Evolutionary conservation across 2,888 invertebrate genomes (phyloP), one percentile per base, ranked within the genome.

Genomic region (Dendrolimus pini): DNA sequence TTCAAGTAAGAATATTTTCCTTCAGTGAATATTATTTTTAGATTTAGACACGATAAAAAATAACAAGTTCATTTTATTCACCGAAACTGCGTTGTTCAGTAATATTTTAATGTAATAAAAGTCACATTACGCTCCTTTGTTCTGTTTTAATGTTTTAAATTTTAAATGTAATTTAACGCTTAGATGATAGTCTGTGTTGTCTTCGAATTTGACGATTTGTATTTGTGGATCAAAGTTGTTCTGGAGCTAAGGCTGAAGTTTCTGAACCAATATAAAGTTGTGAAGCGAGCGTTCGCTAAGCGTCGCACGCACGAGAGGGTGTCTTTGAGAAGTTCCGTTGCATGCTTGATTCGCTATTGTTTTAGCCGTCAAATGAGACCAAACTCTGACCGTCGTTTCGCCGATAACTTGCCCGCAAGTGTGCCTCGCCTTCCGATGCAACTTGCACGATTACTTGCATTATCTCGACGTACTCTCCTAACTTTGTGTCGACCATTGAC

Each of bases 311-410:
- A 87, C 84, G 77, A 80, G 83, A 82, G 82, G 82, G 81, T 85
- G 83, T 88, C 84, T 86, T 85, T 80, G 85, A 78, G 76, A 85
- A 88, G 86, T 89, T 89, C 83, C 82, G 81, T 79, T 85, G 87
- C 87, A 89, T 88, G 85, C 83, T 87, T 85, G 85, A 89, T 89
- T 86, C 82, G 82, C 83, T 83, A 87, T 88, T 89, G 86, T 89
- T 86, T 85, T 80, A 85, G 80, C 75, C 71, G 74, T 74, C 74
- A 76, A 82, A 6, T 73, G 67, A 78, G 72, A 75, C 78, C 76
- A 78, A 85, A 86, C 84, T 87, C 82, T 81, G 85, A 81, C 83
- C 85, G 77, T 70, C 72, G 67, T 65, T 73, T 69, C 65, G 66
- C 60, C 75, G 68, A 78, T 78, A 78, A 76, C 78, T 79, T 75